Conservation (phyloP, 2,113 vertebrate species). For the Gopherus flavomarginatus region DNA sequence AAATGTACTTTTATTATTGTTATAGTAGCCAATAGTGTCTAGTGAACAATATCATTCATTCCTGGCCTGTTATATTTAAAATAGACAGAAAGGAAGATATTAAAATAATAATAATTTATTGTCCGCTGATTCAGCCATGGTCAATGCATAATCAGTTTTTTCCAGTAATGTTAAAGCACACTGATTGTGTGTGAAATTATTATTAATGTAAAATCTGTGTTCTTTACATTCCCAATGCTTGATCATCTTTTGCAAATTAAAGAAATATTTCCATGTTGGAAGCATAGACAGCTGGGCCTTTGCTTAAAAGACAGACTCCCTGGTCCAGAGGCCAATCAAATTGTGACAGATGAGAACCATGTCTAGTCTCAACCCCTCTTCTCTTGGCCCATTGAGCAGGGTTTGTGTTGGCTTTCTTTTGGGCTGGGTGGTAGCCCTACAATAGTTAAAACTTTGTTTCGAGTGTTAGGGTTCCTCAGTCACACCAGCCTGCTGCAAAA, state of each 20-base stretch:
- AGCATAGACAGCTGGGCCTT: background rate
- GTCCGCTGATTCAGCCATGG: background rate
- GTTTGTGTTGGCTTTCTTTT: background rate
- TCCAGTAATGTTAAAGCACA: background rate
- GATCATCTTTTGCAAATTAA: background rate
- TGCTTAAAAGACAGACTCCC: background rate
- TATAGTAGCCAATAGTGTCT: background rate
- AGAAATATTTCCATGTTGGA: accelerated
- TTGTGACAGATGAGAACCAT: background rate
- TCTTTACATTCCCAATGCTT: background rate
- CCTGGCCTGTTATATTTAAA: background rate
- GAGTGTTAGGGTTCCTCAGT: background rate
- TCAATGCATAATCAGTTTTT: accelerated
- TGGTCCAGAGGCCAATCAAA: background rate
- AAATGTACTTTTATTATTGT: background rate
- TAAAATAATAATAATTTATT: background rate
- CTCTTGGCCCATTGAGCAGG: background rate
- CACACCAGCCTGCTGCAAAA: background rate
- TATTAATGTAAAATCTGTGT: background rate
- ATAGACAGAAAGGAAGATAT: background rate
- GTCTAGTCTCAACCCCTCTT: background rate
- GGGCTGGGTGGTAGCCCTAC: accelerated
- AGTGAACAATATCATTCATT: background rate
- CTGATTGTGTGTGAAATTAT: background rate
- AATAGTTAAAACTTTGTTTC: accelerated